Evolutionary conservation across 23 tunicate species (phyloP).

Genomic region (Phallusia fumigata): DNA sequence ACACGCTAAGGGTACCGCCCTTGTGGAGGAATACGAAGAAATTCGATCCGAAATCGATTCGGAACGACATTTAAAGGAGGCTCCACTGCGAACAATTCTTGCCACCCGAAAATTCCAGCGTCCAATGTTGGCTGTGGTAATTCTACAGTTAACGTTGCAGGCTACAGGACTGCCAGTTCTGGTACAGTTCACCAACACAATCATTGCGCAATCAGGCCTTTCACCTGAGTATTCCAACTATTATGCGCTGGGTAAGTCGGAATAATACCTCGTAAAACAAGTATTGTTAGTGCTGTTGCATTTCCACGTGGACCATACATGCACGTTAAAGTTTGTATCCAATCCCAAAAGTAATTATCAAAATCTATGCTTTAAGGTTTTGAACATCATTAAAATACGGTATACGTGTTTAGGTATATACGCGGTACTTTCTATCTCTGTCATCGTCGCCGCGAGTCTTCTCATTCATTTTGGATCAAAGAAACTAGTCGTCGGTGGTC

Average conservation of each 20-base stretch:
- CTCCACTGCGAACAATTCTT: slow-evolving; percentile 12
- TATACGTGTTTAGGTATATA: not conserved
- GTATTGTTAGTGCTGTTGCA: not conserved
- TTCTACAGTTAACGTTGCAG: slow-evolving; percentile 17
- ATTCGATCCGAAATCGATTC: slow-evolving; percentile 16
- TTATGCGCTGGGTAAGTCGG: slow-evolving; percentile 28
- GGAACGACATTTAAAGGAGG: not conserved
- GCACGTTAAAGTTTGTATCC: too few species aligned
- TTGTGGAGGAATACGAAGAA: slow-evolving; percentile 22
- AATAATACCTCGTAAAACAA: not conserved
- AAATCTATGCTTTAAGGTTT: too few species aligned
- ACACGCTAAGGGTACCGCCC: not conserved
- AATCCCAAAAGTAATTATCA: too few species aligned
- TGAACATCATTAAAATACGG: too few species aligned
- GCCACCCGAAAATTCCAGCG: slow-evolving; percentile 2
- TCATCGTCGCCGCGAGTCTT: not conserved
- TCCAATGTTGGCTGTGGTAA: slow-evolving; percentile 26
- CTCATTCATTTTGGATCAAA: slow-evolving; percentile 23
- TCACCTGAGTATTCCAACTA: slow-evolving; percentile 13
- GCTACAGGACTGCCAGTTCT: slow-evolving; percentile 27
- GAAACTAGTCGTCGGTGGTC: slow-evolving; percentile 19
- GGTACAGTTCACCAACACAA: slow-evolving; percentile 26
- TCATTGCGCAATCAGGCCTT: slow-evolving; percentile 30
- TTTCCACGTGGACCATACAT: too few species aligned
- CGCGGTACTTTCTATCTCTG: not conserved